These are phyloP conservation scores for Chrysomela aeneicollis DNA, from an alignment of 2,888 invertebrate genomes.

Conservation along the genomic window DNA sequence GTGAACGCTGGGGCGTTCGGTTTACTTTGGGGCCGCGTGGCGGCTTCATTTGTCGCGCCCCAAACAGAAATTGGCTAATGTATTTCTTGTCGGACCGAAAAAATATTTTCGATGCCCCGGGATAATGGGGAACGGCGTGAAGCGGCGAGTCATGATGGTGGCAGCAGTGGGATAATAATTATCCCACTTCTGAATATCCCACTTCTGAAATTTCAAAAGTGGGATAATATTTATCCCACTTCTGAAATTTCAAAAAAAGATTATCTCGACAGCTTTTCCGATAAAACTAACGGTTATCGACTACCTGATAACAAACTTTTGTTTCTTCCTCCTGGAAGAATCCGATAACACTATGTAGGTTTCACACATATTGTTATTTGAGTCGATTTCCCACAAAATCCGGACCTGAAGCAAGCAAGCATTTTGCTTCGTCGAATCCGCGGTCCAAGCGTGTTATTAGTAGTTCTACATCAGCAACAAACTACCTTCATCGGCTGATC, in stretches of 20 bases:
- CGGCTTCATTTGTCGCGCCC: slow-evolving; percentile 56
- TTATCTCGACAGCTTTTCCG: too few species aligned
- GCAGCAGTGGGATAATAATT: not conserved
- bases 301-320: too few species aligned
- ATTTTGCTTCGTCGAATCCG: slow-evolving; percentile 48
- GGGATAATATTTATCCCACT: too few species aligned
- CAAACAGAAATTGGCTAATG: slow-evolving; percentile 42
- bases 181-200: not conserved
- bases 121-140: not conserved
- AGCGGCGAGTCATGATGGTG: slow-evolving; percentile 9
- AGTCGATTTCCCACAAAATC: too few species aligned
- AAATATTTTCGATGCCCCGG: slow-evolving; percentile 8
- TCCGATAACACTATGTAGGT: too few species aligned
- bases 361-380: too few species aligned
- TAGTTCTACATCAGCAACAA: slow-evolving; percentile 48
- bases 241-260: too few species aligned
- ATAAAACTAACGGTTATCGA: too few species aligned
- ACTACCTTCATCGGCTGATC: slow-evolving; percentile 44
- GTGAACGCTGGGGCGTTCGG: slow-evolving; percentile 51
- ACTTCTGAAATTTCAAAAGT: too few species aligned
- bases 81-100: slow-evolving; percentile 34
- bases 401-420: slow-evolving; percentile 27
- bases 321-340: too few species aligned
- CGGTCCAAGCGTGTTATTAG: slow-evolving; percentile 50
- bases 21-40: slow-evolving; percentile 55